Percentiles rank a stretch among this genome's conserved stretches.
phyloP scores from a whole-genome alignment of 2,888 invertebrate genomes.

The Phania funesta region DNA sequence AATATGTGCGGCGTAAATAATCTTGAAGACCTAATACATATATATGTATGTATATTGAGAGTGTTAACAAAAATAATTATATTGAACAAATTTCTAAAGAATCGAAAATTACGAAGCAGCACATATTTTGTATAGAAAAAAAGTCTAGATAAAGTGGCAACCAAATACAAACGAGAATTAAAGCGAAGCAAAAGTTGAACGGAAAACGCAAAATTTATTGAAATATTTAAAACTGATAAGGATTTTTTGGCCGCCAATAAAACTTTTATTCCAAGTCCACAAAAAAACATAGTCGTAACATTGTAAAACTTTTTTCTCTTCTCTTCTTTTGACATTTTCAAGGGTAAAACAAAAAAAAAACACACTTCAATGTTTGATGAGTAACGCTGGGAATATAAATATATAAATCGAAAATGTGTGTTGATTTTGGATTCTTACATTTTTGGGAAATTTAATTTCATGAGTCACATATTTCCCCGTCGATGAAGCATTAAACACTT shows the following conservation, averaged over 20 bases:
- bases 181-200: neutral
- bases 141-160: constrained; percentile 41
- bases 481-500: constrained; percentile 74
- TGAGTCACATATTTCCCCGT: constrained; percentile 76
- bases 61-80: no score
- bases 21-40: no score
- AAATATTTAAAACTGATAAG: constrained; percentile 26
- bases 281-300: no score
- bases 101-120: no score
- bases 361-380: constrained; percentile 45
- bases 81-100: no score
- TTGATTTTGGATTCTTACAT: constrained; percentile 71
- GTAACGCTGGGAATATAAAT: neutral
- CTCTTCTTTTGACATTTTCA: neutral
- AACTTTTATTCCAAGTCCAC: neutral
- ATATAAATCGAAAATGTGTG: neutral
- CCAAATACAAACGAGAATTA: neutral
- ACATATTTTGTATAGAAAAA: neutral
- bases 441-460: constrained; percentile 77
- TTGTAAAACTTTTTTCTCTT: no score
- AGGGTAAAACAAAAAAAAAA: neutral
- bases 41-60: no score
- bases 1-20: no score
- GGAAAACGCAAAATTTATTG: neutral
- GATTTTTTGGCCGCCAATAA: neutral